These are phyloP conservation scores for Podarcis muralis DNA, from an alignment of 2,113 vertebrate species.

Conservation along the genomic window DNA sequence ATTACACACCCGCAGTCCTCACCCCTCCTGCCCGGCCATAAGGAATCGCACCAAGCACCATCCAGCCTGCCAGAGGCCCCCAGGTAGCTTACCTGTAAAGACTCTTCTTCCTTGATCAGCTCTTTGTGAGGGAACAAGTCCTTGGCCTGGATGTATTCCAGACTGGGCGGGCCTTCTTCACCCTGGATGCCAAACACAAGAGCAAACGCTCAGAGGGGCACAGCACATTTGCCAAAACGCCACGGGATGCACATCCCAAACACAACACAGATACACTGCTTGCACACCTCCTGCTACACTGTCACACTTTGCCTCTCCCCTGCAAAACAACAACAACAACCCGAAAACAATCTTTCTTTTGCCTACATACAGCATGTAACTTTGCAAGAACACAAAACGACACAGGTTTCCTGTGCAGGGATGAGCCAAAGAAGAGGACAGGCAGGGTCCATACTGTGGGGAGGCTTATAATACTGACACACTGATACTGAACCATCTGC, in stretches of 20 bases:
- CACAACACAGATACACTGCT: background rate
- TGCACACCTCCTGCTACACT: background rate
- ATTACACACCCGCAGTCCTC: background rate
- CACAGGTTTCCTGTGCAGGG: background rate
- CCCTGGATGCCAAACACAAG: slow-evolving; percentile 81
- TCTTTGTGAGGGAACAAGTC: slow-evolving; percentile 98
- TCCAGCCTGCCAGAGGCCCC: background rate
- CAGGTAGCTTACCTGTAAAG: slow-evolving; percentile 87
- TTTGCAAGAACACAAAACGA: background rate
- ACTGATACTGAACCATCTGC: background rate
- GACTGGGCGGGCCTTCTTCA: slow-evolving; percentile 98
- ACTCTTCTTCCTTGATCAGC: slow-evolving; percentile 96
- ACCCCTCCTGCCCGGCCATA: background rate
- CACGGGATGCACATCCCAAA: background rate
- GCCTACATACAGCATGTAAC: background rate
- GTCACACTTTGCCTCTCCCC: background rate
- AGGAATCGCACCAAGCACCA: too few species aligned
- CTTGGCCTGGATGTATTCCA: slow-evolving; percentile 99
- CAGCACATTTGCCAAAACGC: background rate
- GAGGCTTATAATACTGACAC: background rate
- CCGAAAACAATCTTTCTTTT: background rate
- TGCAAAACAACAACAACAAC: background rate
- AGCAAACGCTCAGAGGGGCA: slow-evolving; percentile 18
- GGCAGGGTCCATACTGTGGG: background rate
- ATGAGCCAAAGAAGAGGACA: background rate